These are phyloP conservation scores for Cataglyphis altisquamis DNA, from an alignment of 2,888 invertebrate genomes.

Conservation along the genomic window DNA sequence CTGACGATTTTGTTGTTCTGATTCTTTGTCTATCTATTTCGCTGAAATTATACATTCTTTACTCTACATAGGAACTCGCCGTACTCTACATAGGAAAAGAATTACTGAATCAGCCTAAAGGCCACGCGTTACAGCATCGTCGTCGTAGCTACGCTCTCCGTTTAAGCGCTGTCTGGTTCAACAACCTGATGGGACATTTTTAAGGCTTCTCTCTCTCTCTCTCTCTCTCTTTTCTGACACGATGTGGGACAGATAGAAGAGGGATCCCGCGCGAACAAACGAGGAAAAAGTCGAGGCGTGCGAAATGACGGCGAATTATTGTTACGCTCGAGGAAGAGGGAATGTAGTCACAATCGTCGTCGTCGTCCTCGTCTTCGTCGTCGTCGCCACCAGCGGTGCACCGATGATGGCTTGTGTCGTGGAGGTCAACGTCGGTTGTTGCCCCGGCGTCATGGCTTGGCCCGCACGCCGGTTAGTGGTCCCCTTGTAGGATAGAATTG, in stretches of 20 bases:
- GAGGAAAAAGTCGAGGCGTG: constrained; percentile 55
- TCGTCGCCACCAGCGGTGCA: constrained; percentile 24
- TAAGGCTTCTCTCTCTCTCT: constrained; percentile 56
- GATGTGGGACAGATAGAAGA: constrained; percentile 64
- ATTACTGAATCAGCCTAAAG: constrained; percentile 32
- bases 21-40: not conserved
- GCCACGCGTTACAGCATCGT: constrained; percentile 12
- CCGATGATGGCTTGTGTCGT: constrained; percentile 68
- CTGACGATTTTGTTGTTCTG: constrained; percentile 14
- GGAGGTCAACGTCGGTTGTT: constrained; percentile 83
- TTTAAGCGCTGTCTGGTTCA: constrained; percentile 50
- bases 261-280: not conserved
- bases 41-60: not conserved
- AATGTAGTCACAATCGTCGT: constrained; percentile 19
- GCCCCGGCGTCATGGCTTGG: constrained; percentile 76
- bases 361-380: constrained; percentile 1
- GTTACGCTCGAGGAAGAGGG: constrained; percentile 51
- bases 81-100: constrained; percentile 13
- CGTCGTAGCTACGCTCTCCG: not conserved
- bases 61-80: not conserved
- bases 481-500: constrained; percentile 64
- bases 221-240: constrained; percentile 31
- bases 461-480: constrained; percentile 66
- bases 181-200: constrained; percentile 56
- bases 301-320: constrained; percentile 73